Evolutionary conservation across 2,113 vertebrate genomes (phyloP).

Genomic region (Chaetura pelagica): DNA sequence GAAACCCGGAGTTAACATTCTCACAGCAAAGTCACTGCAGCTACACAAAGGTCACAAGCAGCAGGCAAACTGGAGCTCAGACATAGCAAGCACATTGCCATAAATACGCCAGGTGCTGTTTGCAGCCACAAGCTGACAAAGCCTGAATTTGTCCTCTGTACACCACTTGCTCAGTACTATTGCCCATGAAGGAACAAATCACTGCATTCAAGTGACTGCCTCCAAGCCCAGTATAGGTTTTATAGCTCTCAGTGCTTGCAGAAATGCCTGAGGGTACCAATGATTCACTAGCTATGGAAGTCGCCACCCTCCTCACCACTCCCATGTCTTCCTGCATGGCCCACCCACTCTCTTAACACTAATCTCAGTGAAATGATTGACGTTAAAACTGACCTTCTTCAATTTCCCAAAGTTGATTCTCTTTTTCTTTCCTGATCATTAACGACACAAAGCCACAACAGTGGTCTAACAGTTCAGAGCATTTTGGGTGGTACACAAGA

Average conservation of each 20-base stretch:
- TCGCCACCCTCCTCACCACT: not conserved
- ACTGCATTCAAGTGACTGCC: not conserved
- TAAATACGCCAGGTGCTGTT: not conserved
- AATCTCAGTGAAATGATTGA: not conserved
- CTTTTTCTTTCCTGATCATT: not conserved
- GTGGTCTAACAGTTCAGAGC: not conserved
- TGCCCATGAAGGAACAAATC: not conserved
- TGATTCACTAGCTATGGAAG: not conserved
- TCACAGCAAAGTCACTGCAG: not conserved
- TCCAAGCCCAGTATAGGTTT: not conserved
- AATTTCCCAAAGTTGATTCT: rapidly evolving
- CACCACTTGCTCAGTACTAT: not conserved
- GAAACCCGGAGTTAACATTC: not conserved
- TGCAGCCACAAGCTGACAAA: not conserved
- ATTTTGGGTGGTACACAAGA: not conserved
- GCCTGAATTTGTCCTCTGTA: not conserved
- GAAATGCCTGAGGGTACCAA: not conserved
- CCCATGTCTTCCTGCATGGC: not conserved
- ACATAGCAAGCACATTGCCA: not conserved
- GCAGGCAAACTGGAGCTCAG: not conserved
- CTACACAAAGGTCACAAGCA: not conserved
- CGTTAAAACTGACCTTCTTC: not conserved
- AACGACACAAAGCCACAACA: not conserved
- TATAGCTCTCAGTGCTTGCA: not conserved
- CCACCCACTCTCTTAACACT: rapidly evolving